A percentile compares a stretch with the other conserved stretches of the same genome.
Evolutionary conservation across 2,113 vertebrate species (phyloP).

Genomic region (Zootoca vivipara): DNA sequence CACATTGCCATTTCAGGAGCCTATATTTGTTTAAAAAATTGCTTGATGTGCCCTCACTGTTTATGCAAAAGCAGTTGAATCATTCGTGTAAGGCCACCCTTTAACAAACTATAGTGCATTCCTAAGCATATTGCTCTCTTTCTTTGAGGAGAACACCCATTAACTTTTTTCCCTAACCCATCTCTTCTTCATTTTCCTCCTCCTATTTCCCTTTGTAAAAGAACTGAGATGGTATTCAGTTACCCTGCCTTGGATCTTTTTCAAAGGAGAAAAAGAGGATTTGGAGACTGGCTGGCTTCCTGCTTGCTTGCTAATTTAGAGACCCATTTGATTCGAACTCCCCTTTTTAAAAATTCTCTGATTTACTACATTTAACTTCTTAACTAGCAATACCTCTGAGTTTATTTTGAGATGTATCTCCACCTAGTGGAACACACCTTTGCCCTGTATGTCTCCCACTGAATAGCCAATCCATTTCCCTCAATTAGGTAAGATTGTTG

Average conservation of each 20-base stretch:
- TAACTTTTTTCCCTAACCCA: not conserved
- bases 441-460: not conserved
- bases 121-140: not conserved
- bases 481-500: not conserved
- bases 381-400: not conserved
- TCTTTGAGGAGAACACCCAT: not conserved
- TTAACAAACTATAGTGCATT: not conserved
- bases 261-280: not conserved
- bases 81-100: not conserved
- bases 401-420: not conserved
- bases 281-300: not conserved
- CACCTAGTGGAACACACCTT: not conserved
- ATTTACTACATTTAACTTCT: not conserved
- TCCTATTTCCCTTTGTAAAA: not conserved
- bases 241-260: not conserved
- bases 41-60: not conserved
- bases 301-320: not conserved
- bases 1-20: not conserved
- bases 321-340: not conserved
- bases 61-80: not conserved
- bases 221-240: not conserved
- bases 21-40: not conserved
- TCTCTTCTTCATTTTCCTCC: not conserved
- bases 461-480: not conserved
- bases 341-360: not conserved